Base-by-base conservation (phyloP, 2,113 vertebrate species). In the Taurulus bubalis region DNA sequence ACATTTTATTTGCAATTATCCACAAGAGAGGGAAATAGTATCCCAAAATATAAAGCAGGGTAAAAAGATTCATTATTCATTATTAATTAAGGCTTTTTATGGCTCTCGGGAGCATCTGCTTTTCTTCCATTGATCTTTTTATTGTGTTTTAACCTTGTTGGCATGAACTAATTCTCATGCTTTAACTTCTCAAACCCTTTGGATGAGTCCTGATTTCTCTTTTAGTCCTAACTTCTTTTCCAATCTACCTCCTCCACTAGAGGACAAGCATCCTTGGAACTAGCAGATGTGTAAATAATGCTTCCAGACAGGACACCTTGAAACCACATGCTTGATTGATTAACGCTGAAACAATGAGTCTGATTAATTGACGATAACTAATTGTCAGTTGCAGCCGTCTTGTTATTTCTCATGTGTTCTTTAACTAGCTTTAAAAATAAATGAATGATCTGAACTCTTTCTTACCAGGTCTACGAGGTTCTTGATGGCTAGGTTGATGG, bases 381-480 rank as follows among this genome's bases (percentile, higher is more conserved):
- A 42, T 71, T 0, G 3, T 70, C 28, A 58, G 53, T 59, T 30
- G n/a, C 32, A 65, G 6, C 10, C 10, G n/a, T 26, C 4, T 4
- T 66, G n/a, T 14, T 56, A 26, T 40, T 42, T 4, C 20, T 16
- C 2, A 4, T 63, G 70, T 34, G 2, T 36, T 47, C 7, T 34
- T n/a, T 24, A 65, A 0, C 0, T 2, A 15, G 45, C 11, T 34
- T 58, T 15, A 8, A 36, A 14, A 1, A 36, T 45, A 28, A 28
- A 26, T n/a, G 0, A 51, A 49, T 34, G 7, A 18, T 16, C 51
- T 58, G 28, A 11, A 11, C 3, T 58, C 2, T 30, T 45, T 76
- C 79, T 94, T 94, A 99, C 98, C 97, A 99, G 93, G 88, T 97
- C 96, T 87, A 95, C 95, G 16, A 99, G 95, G 82, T 98, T 97